These are phyloP conservation scores for Parauchenoglanis punctatus DNA, from an alignment of 2,797 vertebrate genomes.

Conservation along the genomic window DNA sequence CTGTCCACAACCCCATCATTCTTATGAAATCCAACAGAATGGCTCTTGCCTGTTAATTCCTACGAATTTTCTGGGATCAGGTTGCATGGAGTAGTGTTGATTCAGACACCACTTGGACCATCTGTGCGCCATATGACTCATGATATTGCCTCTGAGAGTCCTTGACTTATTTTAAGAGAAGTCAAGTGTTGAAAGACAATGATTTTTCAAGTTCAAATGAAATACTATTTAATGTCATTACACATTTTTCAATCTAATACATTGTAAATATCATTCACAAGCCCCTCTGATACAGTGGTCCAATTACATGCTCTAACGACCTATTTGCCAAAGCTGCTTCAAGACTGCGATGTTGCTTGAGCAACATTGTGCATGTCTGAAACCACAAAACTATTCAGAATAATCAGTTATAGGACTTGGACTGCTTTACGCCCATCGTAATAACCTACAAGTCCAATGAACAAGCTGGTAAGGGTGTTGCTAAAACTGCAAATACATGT, in stretches of 20 bases:
- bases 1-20: not conserved
- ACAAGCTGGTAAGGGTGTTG: conserved; percentile 13
- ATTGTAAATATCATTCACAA: conserved; percentile 29
- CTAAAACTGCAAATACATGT: not conserved
- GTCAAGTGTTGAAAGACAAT: not conserved
- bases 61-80: not conserved
- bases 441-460: not conserved
- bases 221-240: conserved; percentile 20
- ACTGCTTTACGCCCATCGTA: not conserved
- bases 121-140: conserved; percentile 22
- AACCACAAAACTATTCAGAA: conserved; percentile 22
- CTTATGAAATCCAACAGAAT: not conserved
- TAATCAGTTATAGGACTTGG: conserved; percentile 8
- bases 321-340: not conserved
- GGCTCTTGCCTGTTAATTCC: not conserved
- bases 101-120: conserved; percentile 20
- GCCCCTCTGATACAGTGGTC: not conserved
- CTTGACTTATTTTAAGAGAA: not conserved
- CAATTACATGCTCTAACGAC: not conserved
- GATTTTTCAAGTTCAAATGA: not conserved
- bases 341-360: not conserved
- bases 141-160: not conserved
- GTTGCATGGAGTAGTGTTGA: not conserved
- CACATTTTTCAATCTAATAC: conserved; percentile 13
- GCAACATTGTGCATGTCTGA: not conserved